Base-by-base conservation (phyloP, 1,140 invertebrate species). In the Drosophila teissieri region DNA sequence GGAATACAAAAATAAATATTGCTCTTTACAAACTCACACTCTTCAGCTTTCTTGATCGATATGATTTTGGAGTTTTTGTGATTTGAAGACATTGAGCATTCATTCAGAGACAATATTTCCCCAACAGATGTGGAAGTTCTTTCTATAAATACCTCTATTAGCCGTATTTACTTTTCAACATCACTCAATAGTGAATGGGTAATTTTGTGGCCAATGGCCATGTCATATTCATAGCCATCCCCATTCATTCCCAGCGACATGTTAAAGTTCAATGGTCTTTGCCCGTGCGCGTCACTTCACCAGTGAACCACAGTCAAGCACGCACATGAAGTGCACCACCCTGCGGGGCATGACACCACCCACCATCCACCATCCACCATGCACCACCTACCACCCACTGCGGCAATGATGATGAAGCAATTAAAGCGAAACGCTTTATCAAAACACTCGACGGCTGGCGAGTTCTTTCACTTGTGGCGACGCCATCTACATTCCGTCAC, bases 341-440 rank as follows among this genome's bases (percentile, higher is more conserved):
- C 17, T 34, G 60, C 17, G 27, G 37, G 64, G 48, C 46, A 52
- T 11, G 31, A 3, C 60, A 42, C 17, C 36, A 40, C 36, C 15
- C 11, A 11, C 36, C 36, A 19, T 27, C 17, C 19, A 24, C 12
- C 37, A 22, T 12, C 0, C n/a, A 8, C 27, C 7, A 10, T 31
- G 7, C 27, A 27, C 27, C 27, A 19, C 42, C 31, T 19, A n/a
- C 45, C 6, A 11, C 36, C 19, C 27, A 46, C n/a, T 2, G 19
- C 31, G 27, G 27, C 40, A 48, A 39, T 34, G 46, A 70, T 63
- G 51, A 62, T 77, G 78, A 73, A 65, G 73, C 78, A 80, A 77
- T 80, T 81, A 80, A 80, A 81, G 73, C n/a, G 19, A 70, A 81
- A 61, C 60, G 58, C 54, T 80, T 72, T 40, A 72, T 76, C 72